Evolutionary conservation across 2,888 invertebrate genomes (phyloP), one percentile per base, ranked within the genome.

Genomic region (Mimachlamys varia): DNA sequence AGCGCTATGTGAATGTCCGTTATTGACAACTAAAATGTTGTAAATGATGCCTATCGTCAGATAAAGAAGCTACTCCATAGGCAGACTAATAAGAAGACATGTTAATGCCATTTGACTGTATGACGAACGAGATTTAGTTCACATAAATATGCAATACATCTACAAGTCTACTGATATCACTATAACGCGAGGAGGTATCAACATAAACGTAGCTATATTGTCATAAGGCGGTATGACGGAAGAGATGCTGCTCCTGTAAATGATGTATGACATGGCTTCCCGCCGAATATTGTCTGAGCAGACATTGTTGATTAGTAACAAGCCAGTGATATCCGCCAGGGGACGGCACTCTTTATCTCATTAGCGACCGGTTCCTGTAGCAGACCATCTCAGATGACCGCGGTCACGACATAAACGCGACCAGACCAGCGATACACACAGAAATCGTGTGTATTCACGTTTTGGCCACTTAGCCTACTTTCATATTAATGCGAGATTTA

Each of bases 311-410:
- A 76, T 76, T 76, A 76, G 76, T 76, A 33, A 19, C 33, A 33
- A 33, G 76, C 33, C 76, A 22, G 76, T 76, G 76, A 76, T 76
- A 33, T 76, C 22, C 76, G 76, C 27, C 76, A 76, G 76, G 76
- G 76, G 76, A 76, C 33, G 76, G 15, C 12, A 76, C 76, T 33
- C 33, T 12, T 76, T 76, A 76, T 33, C 76, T 76, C 76, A 76
- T 76, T 76, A 76, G 27, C 27, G 76, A 13, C 76, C 33, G 33
- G 76, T 33, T 76, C 76, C 33, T 76, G 76, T 76, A 33, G 76
- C 76, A 5, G 7, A 33, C 22, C 58, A 90, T 90, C 90, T 88
- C 90, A 13, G 33, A 49, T 90, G 90, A 90, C 90, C 90, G n/a
- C 17, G 27, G 88, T 90, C 88, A 88, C 90, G 88, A 88, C 17